Evolutionary conservation across 2,888 invertebrate species (phyloP).

Genomic region (Cerastis leucographa): DNA sequence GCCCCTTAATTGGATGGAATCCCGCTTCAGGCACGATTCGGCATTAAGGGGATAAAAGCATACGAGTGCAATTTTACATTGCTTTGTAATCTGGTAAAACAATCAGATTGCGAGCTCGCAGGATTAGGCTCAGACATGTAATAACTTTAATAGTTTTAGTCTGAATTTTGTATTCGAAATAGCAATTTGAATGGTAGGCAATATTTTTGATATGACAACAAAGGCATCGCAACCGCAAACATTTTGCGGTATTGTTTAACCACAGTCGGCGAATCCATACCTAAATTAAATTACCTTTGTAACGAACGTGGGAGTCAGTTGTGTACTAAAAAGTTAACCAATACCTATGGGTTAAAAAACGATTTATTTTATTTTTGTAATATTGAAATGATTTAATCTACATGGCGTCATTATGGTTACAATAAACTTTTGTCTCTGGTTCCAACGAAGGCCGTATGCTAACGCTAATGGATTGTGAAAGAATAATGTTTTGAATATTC

Average conservation of each 20-base stretch:
- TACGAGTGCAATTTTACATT: conserved; percentile 74
- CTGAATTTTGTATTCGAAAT: conserved; percentile 41
- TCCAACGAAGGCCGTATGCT: conserved; percentile 68
- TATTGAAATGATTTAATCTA: conserved; percentile 57
- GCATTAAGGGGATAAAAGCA: conserved; percentile 71
- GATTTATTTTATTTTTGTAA: conserved; percentile 53
- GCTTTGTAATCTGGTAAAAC: conserved; percentile 71
- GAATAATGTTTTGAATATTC: conserved; percentile 86
- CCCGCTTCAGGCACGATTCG: conserved; percentile 78
- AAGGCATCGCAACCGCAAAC: conserved; percentile 33
- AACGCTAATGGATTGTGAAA: conserved; percentile 82
- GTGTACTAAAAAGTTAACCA: conserved; percentile 44
- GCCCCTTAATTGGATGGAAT: conserved; percentile 85
- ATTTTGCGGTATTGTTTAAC: conserved; percentile 50
- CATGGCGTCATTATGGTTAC: conserved; percentile 65
- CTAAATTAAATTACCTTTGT: conserved; percentile 60
- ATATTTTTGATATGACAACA: conserved; percentile 54
- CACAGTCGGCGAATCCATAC: conserved; percentile 30
- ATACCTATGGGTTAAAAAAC: conserved; percentile 40
- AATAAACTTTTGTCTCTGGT: conserved; percentile 72
- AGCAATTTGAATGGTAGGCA: conserved; percentile 27
- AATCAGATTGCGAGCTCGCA: conserved; percentile 62
- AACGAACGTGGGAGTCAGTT: conserved; percentile 42
- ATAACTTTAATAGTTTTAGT: conserved; percentile 60
- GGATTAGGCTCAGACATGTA: conserved; percentile 61